phyloP scores from a whole-genome alignment of 1,140 invertebrate genomes.

The Drosophila murphyi region DNA sequence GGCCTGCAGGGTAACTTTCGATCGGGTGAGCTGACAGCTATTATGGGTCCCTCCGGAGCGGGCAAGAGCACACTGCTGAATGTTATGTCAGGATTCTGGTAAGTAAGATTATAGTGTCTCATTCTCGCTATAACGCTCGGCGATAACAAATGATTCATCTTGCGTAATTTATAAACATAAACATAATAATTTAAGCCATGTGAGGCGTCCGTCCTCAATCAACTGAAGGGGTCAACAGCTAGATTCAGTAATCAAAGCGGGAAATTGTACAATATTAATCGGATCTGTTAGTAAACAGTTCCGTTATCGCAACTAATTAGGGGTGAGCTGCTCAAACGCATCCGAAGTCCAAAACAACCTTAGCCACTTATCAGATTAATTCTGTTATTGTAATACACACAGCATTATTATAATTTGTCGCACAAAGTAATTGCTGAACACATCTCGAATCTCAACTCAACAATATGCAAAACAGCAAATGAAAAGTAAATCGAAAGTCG shows the following conservation, averaged over 20 bases:
- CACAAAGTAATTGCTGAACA: too few species aligned
- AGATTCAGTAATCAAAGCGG: slow-evolving; percentile 5
- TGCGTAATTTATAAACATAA: not conserved
- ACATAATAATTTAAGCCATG: too few species aligned
- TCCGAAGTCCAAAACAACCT: slow-evolving; percentile 18
- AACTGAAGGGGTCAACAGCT: slow-evolving; percentile 12
- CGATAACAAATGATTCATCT: slow-evolving; percentile 29
- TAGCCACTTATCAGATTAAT: slow-evolving; percentile 1
- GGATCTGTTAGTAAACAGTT: slow-evolving; percentile 25
- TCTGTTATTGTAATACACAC: not conserved
- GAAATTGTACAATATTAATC: slow-evolving; percentile 26
- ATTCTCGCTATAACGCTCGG: slow-evolving; percentile 19
- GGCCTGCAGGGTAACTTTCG: slow-evolving; percentile 86
- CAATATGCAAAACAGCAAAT: too few species aligned
- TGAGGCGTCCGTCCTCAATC: not conserved
- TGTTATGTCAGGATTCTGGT: slow-evolving; percentile 87
- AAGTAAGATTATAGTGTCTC: slow-evolving; percentile 19
- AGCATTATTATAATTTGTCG: too few species aligned
- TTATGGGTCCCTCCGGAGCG: slow-evolving; percentile 92
- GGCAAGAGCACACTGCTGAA: slow-evolving; percentile 91
- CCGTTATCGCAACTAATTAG: slow-evolving; percentile 8
- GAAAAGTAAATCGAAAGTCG: too few species aligned
- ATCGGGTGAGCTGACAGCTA: slow-evolving; percentile 88
- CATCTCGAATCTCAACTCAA: too few species aligned
- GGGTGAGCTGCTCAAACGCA: not conserved